Percentiles rank a stretch among this genome's conserved stretches.
Evolutionary conservation across 2,888 invertebrate genomes (phyloP).

Genomic region (Branchellion lobata): DNA sequence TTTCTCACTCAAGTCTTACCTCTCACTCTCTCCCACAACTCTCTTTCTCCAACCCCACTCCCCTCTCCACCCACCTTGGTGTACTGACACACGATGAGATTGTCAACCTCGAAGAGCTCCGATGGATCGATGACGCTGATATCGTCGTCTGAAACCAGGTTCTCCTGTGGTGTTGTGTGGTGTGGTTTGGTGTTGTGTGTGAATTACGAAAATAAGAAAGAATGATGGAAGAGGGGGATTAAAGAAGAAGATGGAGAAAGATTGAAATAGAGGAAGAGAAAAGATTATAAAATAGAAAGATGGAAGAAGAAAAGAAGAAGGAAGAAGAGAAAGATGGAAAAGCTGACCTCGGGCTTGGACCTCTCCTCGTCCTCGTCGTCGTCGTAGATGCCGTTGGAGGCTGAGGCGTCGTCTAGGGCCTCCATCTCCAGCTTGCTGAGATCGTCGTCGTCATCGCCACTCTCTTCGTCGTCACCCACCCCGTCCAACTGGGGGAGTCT

Average conservation of each 20-base stretch:
- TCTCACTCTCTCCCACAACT: no score
- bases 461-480: background rate
- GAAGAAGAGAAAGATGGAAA: no score
- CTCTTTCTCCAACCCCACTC: no score
- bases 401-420: background rate
- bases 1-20: no score
- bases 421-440: background rate
- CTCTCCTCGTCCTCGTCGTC: slow-evolving; percentile 9
- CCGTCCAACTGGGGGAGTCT: no score
- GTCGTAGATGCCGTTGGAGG: background rate
- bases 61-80: background rate
- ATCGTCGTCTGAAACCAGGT: background rate
- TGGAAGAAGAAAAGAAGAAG: no score
- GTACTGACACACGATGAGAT: slow-evolving; percentile 7
- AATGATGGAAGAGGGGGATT: no score
- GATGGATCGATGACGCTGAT: slow-evolving; percentile 12
- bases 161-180: no score
- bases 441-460: background rate
- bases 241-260: background rate
- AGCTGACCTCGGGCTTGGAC: background rate
- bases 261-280: background rate
- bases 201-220: no score
- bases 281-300: no score
- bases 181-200: no score
- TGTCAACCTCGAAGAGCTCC: slow-evolving; percentile 9